A percentile compares a stretch with the other conserved stretches of the same genome.
Conservation (phyloP, 2,113 vertebrate species). For the Pseudorasbora parva region DNA sequence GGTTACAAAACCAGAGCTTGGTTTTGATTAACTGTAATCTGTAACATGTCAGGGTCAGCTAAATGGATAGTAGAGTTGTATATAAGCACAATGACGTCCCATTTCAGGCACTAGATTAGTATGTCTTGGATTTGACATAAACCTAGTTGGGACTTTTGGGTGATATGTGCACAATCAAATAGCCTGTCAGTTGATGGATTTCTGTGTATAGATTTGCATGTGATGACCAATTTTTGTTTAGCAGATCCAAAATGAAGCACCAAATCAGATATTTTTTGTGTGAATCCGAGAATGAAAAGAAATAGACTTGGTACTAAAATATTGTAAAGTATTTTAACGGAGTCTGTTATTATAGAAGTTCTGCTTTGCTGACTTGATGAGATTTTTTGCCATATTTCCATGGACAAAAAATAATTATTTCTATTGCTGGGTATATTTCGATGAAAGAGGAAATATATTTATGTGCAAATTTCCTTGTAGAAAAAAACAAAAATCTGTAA, state of each 20-base stretch:
- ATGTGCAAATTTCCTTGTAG: slow-evolving; percentile 56
- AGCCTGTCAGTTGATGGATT: slow-evolving; percentile 71
- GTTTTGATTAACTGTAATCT: slow-evolving; percentile 26
- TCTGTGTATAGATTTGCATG: slow-evolving; percentile 76
- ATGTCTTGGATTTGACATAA: slow-evolving; percentile 66
- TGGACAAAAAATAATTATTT: slow-evolving; percentile 58
- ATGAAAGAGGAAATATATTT: slow-evolving; percentile 41
- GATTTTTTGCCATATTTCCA: slow-evolving; percentile 71
- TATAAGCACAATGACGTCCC: slow-evolving; percentile 67
- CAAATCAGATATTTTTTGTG: slow-evolving; percentile 62
- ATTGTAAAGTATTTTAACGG: slow-evolving; percentile 69
- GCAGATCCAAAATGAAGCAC: slow-evolving; percentile 58
- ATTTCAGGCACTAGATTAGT: slow-evolving; percentile 63
- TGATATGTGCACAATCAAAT: slow-evolving; percentile 67
- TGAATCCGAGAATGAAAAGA: slow-evolving; percentile 56
- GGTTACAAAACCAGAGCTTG: not conserved
- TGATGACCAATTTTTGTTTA: slow-evolving; percentile 65
- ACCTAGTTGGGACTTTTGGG: slow-evolving; percentile 64
- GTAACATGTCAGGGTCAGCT: not conserved
- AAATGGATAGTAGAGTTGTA: slow-evolving; percentile 54
- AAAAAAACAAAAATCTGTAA: slow-evolving; percentile 46
- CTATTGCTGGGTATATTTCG: slow-evolving; percentile 54
- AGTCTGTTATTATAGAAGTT: slow-evolving; percentile 64
- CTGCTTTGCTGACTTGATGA: slow-evolving; percentile 63
- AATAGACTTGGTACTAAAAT: slow-evolving; percentile 56